phyloP scores from a whole-genome alignment of 30 jellyfish, hydroid and myxozoan genomes.

The Hydractinia symbiolongicarpus region DNA sequence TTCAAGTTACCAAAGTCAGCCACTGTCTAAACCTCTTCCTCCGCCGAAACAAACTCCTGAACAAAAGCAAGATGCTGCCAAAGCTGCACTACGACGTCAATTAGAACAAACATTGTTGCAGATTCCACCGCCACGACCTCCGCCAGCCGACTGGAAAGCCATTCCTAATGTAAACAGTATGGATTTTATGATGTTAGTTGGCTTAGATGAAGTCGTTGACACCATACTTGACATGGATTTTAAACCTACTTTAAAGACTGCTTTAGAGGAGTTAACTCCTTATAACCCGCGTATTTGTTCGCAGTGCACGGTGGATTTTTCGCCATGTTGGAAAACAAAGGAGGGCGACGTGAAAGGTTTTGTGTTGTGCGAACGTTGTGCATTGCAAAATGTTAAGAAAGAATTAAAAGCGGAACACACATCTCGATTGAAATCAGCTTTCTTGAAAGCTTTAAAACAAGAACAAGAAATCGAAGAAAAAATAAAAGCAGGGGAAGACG shows the following conservation, averaged over 20 bases:
- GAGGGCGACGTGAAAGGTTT: slow-evolving; percentile 26
- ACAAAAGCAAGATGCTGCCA: slow-evolving; percentile 92
- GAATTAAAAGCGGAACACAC: slow-evolving; percentile 97
- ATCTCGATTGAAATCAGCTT: slow-evolving; percentile 86
- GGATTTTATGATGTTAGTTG: slow-evolving; percentile 98
- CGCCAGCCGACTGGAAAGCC: slow-evolving; percentile 95
- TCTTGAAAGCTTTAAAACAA: slow-evolving; percentile 81
- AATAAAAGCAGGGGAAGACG: slow-evolving; percentile 97
- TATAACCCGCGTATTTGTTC: slow-evolving; percentile 76
- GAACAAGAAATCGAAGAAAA: slow-evolving; percentile 96
- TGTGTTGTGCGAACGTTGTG: slow-evolving; percentile 80
- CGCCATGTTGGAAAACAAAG: slow-evolving; percentile 83
- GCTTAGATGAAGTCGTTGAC: slow-evolving; percentile 91
- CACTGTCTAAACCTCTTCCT: slow-evolving; percentile 14
- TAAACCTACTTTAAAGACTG: slow-evolving; percentile 76
- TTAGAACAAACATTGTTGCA: slow-evolving; percentile 94
- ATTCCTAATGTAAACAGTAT: slow-evolving; percentile 94
- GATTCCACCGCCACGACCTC: slow-evolving; percentile 98
- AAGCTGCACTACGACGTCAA: slow-evolving; percentile 90
- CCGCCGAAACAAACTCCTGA: slow-evolving; percentile 37
- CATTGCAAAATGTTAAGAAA: slow-evolving; percentile 71
- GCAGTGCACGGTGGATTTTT: slow-evolving; percentile 91
- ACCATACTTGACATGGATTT: slow-evolving; percentile 65
- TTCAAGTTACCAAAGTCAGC: not conserved
- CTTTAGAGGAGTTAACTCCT: slow-evolving; percentile 67